Percentiles rank a stretch among this genome's conserved stretches.
phyloP scores from a whole-genome alignment of 2,113 vertebrate species.

The Gopherus evgoodei region DNA sequence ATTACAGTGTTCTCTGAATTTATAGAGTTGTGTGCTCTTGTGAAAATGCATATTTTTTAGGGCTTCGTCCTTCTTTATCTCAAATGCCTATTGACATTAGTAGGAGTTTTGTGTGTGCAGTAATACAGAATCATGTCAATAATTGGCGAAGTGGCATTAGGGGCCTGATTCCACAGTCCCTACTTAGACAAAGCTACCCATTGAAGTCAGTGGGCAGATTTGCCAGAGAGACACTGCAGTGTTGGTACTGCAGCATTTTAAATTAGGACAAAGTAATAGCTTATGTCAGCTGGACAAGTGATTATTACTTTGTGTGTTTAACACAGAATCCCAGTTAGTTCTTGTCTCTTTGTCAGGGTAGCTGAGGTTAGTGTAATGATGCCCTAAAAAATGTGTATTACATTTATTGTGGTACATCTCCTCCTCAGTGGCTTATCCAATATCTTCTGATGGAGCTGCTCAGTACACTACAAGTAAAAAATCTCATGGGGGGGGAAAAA shows the following conservation, averaged over 20 bases:
- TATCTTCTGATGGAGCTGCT: neutral
- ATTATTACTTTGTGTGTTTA: slow-evolving; percentile 30
- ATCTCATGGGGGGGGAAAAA: accelerated
- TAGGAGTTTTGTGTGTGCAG: neutral
- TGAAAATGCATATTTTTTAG: slow-evolving; percentile 33
- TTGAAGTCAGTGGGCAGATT: neutral
- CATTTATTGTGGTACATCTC: neutral
- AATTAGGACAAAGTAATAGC: slow-evolving; percentile 52
- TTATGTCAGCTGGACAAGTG: slow-evolving; percentile 46
- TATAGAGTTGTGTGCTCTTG: slow-evolving; percentile 13
- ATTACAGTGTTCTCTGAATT: slow-evolving; percentile 44
- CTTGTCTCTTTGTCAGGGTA: slow-evolving; percentile 35
- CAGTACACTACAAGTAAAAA: neutral
- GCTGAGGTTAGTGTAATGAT: neutral
- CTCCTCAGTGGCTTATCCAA: neutral
- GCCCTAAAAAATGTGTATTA: neutral
- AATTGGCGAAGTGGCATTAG: neutral
- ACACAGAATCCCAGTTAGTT: slow-evolving; percentile 7
- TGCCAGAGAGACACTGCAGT: neutral
- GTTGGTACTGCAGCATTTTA: neutral
- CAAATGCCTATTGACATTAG: neutral
- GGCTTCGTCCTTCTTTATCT: accelerated
- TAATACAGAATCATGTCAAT: neutral
- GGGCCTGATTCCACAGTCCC: accelerated
- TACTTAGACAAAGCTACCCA: neutral